Conservation (phyloP, 1,140 invertebrate genomes). For the Proctacanthus coquilletti region DNA sequence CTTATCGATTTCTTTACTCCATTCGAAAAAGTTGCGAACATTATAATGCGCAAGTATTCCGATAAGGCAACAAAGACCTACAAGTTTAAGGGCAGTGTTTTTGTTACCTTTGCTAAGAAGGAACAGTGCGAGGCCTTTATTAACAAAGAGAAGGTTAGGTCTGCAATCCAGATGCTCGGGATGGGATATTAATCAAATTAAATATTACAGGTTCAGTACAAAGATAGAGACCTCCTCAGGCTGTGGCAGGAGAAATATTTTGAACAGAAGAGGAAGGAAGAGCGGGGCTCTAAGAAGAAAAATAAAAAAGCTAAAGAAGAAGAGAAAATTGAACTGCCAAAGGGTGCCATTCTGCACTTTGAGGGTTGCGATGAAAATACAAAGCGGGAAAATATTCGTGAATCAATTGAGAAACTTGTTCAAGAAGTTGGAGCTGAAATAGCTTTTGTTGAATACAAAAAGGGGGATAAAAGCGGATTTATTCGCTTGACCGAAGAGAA, state of each 20-base stretch:
- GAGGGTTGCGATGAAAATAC: conserved; percentile 43
- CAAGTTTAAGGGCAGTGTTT: conserved; percentile 79
- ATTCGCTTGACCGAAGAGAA: conserved; percentile 53
- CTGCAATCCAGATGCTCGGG: too few species aligned
- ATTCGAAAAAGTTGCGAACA: conserved; percentile 56
- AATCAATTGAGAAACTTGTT: conserved; percentile 42
- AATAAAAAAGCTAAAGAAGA: conserved; percentile 33
- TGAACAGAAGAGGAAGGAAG: conserved; percentile 52
- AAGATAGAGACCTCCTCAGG: conserved; percentile 49
- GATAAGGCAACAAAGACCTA: conserved; percentile 46
- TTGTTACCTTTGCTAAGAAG: conserved; percentile 62
- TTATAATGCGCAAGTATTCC: conserved; percentile 56
- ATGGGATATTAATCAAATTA: background rate
- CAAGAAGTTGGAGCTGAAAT: conserved; percentile 37
- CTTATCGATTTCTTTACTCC: conserved; percentile 58
- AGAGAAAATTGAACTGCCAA: conserved; percentile 37
- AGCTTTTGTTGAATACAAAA: conserved; percentile 58
- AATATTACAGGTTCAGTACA: conserved; percentile 44
- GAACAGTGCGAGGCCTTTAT: conserved; percentile 52
- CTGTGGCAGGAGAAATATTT: conserved; percentile 58
- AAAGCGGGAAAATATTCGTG: conserved; percentile 50
- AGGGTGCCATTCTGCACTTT: conserved; percentile 53
- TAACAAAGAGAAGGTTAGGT: conserved; percentile 13
- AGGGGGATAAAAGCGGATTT: conserved; percentile 53
- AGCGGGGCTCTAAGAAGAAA: conserved; percentile 37